Evolutionary conservation across 2,113 vertebrate species (phyloP).

Genomic region (Ageneiosus marmoratus): DNA sequence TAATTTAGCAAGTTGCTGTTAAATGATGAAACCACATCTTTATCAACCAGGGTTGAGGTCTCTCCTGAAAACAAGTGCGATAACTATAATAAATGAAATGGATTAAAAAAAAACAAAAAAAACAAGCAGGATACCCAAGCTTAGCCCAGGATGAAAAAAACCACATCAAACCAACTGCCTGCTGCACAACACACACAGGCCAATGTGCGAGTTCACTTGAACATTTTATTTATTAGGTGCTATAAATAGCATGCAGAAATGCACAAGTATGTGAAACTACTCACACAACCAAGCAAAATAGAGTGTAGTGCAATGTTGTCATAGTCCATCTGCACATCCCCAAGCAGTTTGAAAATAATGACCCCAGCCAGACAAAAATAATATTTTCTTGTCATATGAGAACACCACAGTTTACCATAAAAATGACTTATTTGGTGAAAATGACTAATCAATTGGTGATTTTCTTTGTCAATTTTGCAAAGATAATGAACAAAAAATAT

Average conservation of each 20-base stretch:
- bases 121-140: not conserved
- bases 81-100: slow-evolving; percentile 3
- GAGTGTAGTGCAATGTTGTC: no score
- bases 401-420: no score
- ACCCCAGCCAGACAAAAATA: no score
- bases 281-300: no score
- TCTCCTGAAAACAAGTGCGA: slow-evolving; percentile 71
- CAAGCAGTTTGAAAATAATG: no score
- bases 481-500: not conserved
- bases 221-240: no score
- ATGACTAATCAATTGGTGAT: not conserved
- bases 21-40: slow-evolving; percentile 58
- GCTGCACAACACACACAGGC: no score
- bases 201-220: no score
- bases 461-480: not conserved
- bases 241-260: no score
- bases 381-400: no score
- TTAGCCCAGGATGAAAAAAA: not conserved
- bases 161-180: not conserved
- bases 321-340: no score
- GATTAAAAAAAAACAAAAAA: not conserved
- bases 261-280: no score
- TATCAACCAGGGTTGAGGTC: slow-evolving; percentile 56
- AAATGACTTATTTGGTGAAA: not conserved
- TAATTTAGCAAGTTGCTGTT: slow-evolving; percentile 59